A percentile compares a stretch with the other conserved stretches of the same genome.
Conservation (phyloP, 2,797 vertebrate genomes). For the Sebastes melanostomus region DNA sequence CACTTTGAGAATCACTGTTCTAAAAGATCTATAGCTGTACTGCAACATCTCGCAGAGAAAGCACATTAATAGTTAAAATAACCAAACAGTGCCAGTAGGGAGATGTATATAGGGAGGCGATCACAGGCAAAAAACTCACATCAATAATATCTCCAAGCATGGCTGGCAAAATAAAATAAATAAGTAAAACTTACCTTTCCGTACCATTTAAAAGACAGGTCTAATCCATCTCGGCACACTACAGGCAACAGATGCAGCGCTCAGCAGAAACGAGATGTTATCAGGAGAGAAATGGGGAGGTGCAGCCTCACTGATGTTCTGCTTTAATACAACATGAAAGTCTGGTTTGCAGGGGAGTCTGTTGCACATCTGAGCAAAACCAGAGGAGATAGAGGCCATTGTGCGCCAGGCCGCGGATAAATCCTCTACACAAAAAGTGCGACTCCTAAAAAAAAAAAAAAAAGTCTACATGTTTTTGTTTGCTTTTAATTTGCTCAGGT, state of each 20-base stretch:
- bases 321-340: slow-evolving; percentile 73
- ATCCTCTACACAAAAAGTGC: slow-evolving; percentile 7
- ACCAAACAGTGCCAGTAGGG: neutral
- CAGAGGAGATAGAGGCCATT: slow-evolving; percentile 42
- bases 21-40: neutral
- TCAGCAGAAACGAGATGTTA: slow-evolving; percentile 60
- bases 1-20: neutral
- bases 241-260: slow-evolving; percentile 42
- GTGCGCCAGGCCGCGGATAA: slow-evolving; percentile 21
- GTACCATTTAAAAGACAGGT: slow-evolving; percentile 38
- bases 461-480: neutral
- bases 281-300: slow-evolving; percentile 52
- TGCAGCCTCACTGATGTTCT: slow-evolving; percentile 59
- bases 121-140: slow-evolving; percentile 1
- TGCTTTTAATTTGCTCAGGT: neutral
- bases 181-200: slow-evolving; percentile 23
- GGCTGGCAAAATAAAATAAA: slow-evolving; percentile 20
- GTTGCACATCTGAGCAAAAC: slow-evolving; percentile 61
- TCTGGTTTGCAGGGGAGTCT: slow-evolving; percentile 52
- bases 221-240: slow-evolving; percentile 59
- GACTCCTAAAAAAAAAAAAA: neutral
- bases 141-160: slow-evolving; percentile 16
- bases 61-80: neutral
- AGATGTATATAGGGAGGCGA: neutral
- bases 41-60: neutral